A percentile compares a stretch with the other conserved stretches of the same genome.
These are phyloP conservation scores for Ivindomyrus marchei DNA, from an alignment of 2,113 vertebrate genomes.

Conservation along the genomic window DNA sequence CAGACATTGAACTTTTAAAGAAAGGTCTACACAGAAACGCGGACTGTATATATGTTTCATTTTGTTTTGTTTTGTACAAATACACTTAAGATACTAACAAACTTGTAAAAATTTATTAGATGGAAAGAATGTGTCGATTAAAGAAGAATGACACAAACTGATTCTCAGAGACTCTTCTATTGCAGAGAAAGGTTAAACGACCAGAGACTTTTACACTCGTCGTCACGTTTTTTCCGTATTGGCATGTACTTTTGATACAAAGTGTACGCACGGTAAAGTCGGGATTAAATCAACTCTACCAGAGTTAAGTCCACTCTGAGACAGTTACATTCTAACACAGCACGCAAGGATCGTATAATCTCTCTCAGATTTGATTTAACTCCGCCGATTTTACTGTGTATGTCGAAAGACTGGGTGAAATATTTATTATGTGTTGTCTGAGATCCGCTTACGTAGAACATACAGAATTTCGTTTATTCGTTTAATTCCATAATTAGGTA, in stretches of 20 bases:
- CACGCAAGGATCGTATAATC: background rate
- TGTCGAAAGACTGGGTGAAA: conserved; percentile 62
- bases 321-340: background rate
- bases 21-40: conserved; percentile 43
- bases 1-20: conserved; percentile 38
- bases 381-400: conserved; percentile 4
- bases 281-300: background rate
- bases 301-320: background rate
- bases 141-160: conserved; percentile 58
- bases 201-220: conserved; percentile 70
- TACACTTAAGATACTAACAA: conserved; percentile 66
- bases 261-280: conserved; percentile 48
- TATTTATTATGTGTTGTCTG: conserved; percentile 77
- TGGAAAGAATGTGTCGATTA: conserved; percentile 65
- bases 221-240: conserved; percentile 59
- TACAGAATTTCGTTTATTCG: conserved; percentile 53
- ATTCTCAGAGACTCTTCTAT: conserved; percentile 29
- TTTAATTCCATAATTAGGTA: conserved; percentile 63
- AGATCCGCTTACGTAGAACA: conserved; percentile 57
- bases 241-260: conserved; percentile 70
- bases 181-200: conserved; percentile 43
- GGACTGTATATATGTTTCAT: conserved; percentile 59
- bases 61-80: conserved; percentile 72
- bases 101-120: conserved; percentile 73
- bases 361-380: conserved; percentile 3